Conservation (phyloP, 2,888 invertebrate genomes). For the Lymantria dispar region DNA sequence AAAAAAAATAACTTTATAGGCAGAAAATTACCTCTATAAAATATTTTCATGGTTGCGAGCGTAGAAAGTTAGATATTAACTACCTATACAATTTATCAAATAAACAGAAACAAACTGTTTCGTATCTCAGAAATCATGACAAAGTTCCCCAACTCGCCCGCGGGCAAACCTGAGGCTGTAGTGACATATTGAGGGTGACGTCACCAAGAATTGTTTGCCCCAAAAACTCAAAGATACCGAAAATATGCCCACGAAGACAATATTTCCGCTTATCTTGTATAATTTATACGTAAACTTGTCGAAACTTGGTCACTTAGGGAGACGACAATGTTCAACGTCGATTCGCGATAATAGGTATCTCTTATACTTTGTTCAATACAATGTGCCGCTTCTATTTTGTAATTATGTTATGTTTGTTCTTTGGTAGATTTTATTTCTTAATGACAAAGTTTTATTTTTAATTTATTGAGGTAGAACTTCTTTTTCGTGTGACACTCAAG, state of each 20-base stretch:
- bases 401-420: slow-evolving; percentile 7
- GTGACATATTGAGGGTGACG: slow-evolving; percentile 48
- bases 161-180: slow-evolving; percentile 14
- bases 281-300: slow-evolving; percentile 78
- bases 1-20: too few relatives aligned
- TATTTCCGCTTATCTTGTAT: slow-evolving; percentile 77
- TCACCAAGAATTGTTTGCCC: slow-evolving; percentile 59
- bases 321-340: slow-evolving; percentile 67
- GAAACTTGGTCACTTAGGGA: slow-evolving; percentile 67
- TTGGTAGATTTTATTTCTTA: slow-evolving; percentile 1
- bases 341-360: slow-evolving; percentile 52
- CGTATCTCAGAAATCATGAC: background rate
- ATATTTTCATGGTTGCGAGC: too few relatives aligned
- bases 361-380: slow-evolving; percentile 3
- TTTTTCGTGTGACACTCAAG: too few relatives aligned
- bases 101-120: background rate
- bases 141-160: background rate
- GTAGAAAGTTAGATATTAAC: background rate
- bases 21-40: too few relatives aligned
- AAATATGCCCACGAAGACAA: slow-evolving; percentile 77
- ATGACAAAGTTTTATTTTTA: background rate
- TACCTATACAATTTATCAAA: background rate
- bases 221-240: slow-evolving; percentile 61
- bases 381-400: slow-evolving; percentile 7
- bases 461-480: too few relatives aligned